Evolutionary conservation across 2,113 vertebrate species (phyloP).

Genomic region (Passer domesticus): DNA sequence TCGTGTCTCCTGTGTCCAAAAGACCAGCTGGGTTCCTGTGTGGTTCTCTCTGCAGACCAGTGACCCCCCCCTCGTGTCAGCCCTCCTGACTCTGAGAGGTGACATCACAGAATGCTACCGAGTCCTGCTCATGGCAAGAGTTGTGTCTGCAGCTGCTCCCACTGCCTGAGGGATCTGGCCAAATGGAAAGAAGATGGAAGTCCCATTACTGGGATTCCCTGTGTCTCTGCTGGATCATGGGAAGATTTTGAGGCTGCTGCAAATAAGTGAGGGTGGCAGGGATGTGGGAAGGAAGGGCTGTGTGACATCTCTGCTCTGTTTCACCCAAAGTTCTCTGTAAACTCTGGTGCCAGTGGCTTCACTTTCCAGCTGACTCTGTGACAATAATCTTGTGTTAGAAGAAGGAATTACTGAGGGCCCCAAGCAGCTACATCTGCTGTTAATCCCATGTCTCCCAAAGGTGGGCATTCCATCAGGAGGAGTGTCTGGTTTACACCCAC

Average conservation of each 20-base stretch:
- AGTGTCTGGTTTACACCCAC: background rate
- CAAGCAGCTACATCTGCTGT: background rate
- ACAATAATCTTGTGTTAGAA: background rate
- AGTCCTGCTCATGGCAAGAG: conserved; percentile 63
- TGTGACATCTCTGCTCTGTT: background rate
- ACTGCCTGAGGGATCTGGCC: background rate
- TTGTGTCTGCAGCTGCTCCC: conserved; percentile 28
- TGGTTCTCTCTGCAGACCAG: conserved; percentile 73
- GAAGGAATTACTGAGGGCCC: background rate
- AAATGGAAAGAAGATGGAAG: background rate
- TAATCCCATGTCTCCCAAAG: background rate
- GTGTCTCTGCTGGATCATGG: background rate
- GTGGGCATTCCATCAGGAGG: background rate
- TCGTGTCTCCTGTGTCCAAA: background rate
- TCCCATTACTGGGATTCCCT: background rate
- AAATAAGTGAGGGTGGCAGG: background rate
- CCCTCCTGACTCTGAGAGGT: conserved; percentile 79
- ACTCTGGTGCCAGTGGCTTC: background rate
- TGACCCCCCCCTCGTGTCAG: conserved; percentile 73
- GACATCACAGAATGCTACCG: conserved; percentile 79
- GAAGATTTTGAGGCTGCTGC: background rate
- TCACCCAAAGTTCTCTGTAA: background rate
- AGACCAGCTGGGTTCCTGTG: background rate
- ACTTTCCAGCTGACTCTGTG: background rate
- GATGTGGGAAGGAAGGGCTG: background rate